These are phyloP conservation scores for Poecilia velifera DNA, from an alignment of 2,797 vertebrate species.

Conservation along the genomic window DNA sequence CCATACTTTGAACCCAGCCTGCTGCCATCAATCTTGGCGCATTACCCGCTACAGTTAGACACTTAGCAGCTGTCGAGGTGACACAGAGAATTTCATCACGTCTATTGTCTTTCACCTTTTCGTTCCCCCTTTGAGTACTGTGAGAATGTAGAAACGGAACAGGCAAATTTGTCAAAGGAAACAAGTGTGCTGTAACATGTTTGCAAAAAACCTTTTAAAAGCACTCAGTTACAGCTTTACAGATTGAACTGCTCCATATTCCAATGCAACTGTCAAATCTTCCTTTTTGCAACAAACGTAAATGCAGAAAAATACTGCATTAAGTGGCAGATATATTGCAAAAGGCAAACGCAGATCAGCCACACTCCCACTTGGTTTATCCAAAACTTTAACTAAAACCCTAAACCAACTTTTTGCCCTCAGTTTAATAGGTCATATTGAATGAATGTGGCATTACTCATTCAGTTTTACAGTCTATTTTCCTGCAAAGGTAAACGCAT, in stretches of 20 bases:
- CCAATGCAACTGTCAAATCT: not conserved
- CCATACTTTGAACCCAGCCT: slow-evolving; percentile 55
- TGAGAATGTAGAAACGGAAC: slow-evolving; percentile 27
- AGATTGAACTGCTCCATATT: not conserved
- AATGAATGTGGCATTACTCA: not conserved
- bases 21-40: slow-evolving; percentile 54
- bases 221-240: slow-evolving; percentile 41
- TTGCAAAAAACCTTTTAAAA: slow-evolving; percentile 48
- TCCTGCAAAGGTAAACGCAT: not conserved
- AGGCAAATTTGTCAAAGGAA: slow-evolving; percentile 1
- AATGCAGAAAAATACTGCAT: not conserved
- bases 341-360: not conserved
- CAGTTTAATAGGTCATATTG: not conserved
- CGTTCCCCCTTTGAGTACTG: slow-evolving; percentile 29
- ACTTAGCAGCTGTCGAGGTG: slow-evolving; percentile 32
- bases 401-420: not conserved
- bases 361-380: not conserved
- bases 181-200: not conserved
- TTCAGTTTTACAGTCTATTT: not conserved
- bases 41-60: slow-evolving; percentile 49
- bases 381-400: not conserved
- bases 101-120: slow-evolving; percentile 15
- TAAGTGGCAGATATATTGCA: not conserved
- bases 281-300: not conserved
- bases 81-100: slow-evolving; percentile 36